Evolutionary conservation across 2,113 vertebrate species (phyloP), one percentile per base, ranked within the genome.

Genomic region (Dasypus novemcinctus): DNA sequence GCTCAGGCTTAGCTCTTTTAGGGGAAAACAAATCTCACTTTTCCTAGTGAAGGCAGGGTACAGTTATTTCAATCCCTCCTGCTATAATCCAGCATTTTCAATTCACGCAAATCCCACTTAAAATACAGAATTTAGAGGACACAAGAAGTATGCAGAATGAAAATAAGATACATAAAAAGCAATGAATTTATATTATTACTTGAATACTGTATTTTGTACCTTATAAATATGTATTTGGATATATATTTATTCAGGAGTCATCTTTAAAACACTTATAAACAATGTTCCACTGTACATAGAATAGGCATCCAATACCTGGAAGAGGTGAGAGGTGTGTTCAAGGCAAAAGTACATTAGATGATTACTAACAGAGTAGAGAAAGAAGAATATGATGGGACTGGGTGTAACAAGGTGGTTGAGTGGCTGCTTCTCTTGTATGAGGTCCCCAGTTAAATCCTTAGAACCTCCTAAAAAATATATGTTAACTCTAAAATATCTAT

Each of bases 171-270:
- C 23, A 43, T 36, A 76, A 85, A 95, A 88, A 74, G 13, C 31
- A 91, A 57, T 80, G 49, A 90, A 87, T 49, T 89, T 87, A 88
- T n/a, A n/a, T n/a, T 25, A 92, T 85, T 95, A 78, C 95, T 85
- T 25, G 87, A 95, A 93, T 93, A 33, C 43, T 96, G 36, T 20
- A 31, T 88, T 94, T 94, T 85, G 25, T 33, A 59, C 63, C 89
- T 33, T 54, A 57, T 71, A 91, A 95, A 61, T 41, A 80, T 84
- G 36, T 74, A 90, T 91, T 94, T 90, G 25, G 46, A 81, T 90
- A 94, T n/a, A n/a, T n/a, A 97, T 92, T 57, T 61, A 14, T 79
- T 82, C 72, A 90, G 52, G 7, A 5, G 11, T 84, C 82, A 93
- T 61, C 71, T 92, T 15, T 84, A 90, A 96, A 97, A 91, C 12